Conservation (phyloP, 2,113 vertebrate genomes). For the Brienomyrus longianalis region DNA sequence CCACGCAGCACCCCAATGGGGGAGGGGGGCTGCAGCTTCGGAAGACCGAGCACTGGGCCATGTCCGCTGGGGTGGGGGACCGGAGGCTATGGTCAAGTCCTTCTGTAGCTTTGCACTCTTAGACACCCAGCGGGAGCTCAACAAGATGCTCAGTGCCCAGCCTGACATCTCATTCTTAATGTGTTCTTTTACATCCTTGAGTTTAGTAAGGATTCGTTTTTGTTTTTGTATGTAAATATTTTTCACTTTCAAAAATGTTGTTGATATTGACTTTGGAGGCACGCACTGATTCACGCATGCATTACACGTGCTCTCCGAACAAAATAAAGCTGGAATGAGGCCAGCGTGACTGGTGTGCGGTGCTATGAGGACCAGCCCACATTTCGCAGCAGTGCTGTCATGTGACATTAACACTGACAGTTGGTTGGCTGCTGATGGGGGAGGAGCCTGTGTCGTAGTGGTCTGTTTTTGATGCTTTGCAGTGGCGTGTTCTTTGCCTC, state of each 20-base stretch:
- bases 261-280: not conserved
- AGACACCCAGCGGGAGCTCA: not conserved
- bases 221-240: conserved; percentile 13
- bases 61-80: not conserved
- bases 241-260: not conserved
- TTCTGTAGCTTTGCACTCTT: not conserved
- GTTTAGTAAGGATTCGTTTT: not conserved
- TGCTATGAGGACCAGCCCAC: not conserved
- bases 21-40: not conserved
- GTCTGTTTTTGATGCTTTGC: not conserved
- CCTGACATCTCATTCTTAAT: conserved; percentile 4
- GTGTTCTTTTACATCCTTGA: not conserved
- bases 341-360: not conserved
- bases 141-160: not conserved
- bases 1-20: not conserved
- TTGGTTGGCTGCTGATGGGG: not conserved
- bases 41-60: not conserved
- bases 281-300: not conserved
- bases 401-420: not conserved
- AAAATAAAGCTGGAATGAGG: conserved; percentile 5
- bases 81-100: not conserved
- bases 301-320: not conserved
- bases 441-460: not conserved
- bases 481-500: not conserved
- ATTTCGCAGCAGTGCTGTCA: not conserved